Evolutionary conservation across 2,113 vertebrate genomes (phyloP).

Genomic region (Physeter macrocephalus): DNA sequence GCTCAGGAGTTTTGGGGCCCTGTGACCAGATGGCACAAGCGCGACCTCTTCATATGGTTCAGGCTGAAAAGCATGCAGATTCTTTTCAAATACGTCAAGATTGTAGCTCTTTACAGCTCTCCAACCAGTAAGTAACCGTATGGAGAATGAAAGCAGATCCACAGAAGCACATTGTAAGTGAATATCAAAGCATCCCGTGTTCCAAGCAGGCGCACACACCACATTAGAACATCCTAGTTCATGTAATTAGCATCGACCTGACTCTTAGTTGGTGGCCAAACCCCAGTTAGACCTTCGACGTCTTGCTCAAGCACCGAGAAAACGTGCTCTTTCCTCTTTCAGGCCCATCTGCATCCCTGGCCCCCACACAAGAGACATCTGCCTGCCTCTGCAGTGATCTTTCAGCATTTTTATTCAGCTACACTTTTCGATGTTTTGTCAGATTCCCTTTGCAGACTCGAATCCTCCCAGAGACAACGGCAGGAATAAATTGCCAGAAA

Average conservation of each 20-base stretch:
- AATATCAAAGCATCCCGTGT: background rate
- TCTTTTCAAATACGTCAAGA: background rate
- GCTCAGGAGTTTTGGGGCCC: background rate
- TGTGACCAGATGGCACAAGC: background rate
- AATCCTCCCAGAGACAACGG: constrained; percentile 29
- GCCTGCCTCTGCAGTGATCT: constrained; percentile 11
- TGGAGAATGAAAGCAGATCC: background rate
- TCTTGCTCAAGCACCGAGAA: background rate
- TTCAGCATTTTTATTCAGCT: constrained; percentile 51
- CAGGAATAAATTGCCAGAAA: constrained; percentile 43
- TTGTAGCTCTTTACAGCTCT: background rate
- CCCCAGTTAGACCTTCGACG: background rate
- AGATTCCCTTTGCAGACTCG: constrained; percentile 39
- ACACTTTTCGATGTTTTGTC: constrained; percentile 33
- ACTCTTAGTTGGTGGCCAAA: background rate
- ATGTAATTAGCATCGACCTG: background rate
- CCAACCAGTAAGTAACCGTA: background rate
- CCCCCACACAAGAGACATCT: constrained; percentile 1
- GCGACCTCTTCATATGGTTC: background rate
- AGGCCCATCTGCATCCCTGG: background rate
- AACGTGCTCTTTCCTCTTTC: background rate
- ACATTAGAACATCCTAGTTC: background rate
- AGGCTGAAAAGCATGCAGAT: background rate
- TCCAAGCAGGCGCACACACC: background rate
- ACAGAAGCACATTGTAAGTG: background rate